Evolutionary conservation across 2,888 invertebrate species (phyloP), one percentile per base, ranked within the genome.

Genomic region (Conchocele bisecta): DNA sequence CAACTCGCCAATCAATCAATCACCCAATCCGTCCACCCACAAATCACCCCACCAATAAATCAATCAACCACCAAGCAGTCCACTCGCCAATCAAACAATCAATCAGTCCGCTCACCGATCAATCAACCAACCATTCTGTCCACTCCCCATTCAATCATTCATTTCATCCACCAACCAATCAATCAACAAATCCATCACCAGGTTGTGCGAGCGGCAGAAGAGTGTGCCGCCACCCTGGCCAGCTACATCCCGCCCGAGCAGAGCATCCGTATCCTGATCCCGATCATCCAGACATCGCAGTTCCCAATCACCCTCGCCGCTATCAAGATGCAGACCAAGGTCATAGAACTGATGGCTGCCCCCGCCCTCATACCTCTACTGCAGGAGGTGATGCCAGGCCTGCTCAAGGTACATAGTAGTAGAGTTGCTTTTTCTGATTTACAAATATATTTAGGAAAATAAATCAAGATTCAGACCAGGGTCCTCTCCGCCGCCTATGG

Each of bases 261-360:
- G 89, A 94, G 95, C 54, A 94, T 96, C 42, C 93, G 94, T 91
- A 93, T 96, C 0, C 93, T 96, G 20, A 94, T 94, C 85, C 97
- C 98, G 0, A 95, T 98, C 84, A 96, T 98, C 81, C 86, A 89
- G 66, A 97, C 97, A 0, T 95, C 95, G 82, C 94, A 95, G 24
- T 96, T 94, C 92, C 97, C 98, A 0, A 94, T 95, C 64, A 96
- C 97, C 89, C 94, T 97, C 91, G 97, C 97, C 80, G 97, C 97
- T 67, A 95, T 98, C 51, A 98, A 98, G 93, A 95, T 98, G 93
- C 86, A 89, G 76, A 88, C 85, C 9, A 88, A 88, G 81, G 90
- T 90, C 6, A 71, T 82, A 24, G 50, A 51, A 59, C 64, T 50
- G n/a, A 61, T 71, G 64, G 37, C 69, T 15, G 51, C 53, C 1